These are phyloP conservation scores for Cinclus cinclus DNA, from an alignment of 2,113 vertebrate species.

Conservation along the genomic window DNA sequence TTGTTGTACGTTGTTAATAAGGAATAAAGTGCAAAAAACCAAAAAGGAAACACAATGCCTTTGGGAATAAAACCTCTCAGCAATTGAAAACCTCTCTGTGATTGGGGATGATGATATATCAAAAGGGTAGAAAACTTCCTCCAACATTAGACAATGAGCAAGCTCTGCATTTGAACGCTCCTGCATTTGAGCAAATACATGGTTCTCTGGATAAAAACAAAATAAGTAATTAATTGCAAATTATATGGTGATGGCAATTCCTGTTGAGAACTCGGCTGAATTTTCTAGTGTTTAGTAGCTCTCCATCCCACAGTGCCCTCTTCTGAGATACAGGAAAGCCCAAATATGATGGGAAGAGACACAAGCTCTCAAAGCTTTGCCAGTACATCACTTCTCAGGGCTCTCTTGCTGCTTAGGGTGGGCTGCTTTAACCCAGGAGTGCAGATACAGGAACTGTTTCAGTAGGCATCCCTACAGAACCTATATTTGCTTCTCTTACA, in stretches of 20 bases:
- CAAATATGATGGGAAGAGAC: not conserved
- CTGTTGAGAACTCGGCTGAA: not conserved
- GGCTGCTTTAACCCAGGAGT: not conserved
- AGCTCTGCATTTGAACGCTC: not conserved
- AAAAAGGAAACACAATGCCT: not conserved
- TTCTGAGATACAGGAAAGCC: slow-evolving; percentile 62
- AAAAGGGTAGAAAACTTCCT: not conserved
- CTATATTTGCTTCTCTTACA: not conserved
- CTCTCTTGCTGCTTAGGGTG: not conserved
- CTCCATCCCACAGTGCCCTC: slow-evolving; percentile 72
- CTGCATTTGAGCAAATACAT: not conserved
- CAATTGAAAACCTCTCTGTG: not conserved
- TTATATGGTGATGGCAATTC: slow-evolving; percentile 32
- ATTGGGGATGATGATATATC: not conserved
- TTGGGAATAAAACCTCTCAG: not conserved
- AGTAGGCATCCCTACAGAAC: not conserved
- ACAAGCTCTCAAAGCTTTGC: not conserved
- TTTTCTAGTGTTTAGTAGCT: slow-evolving; percentile 49
- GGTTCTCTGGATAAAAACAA: slow-evolving; percentile 56
- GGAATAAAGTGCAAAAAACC: not conserved
- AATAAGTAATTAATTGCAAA: slow-evolving; percentile 66
- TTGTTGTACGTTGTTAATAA: not conserved
- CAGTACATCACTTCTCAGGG: not conserved
- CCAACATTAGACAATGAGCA: not conserved
- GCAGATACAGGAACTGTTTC: not conserved